Evolutionary conservation across 2,113 vertebrate species (phyloP).

Genomic region (Copsychus sechellarum): DNA sequence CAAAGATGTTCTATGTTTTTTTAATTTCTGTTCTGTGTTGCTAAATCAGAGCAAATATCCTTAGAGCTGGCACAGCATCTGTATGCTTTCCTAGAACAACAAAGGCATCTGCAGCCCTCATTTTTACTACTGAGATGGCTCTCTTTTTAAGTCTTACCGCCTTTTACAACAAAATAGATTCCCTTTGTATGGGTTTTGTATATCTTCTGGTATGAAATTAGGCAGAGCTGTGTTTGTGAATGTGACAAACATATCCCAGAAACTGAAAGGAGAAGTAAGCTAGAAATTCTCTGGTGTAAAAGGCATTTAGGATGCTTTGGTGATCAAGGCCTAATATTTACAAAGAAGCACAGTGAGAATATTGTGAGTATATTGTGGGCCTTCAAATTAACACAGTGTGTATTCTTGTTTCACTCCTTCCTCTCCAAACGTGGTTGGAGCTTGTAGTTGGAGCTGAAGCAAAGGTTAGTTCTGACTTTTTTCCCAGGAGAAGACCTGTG

Average conservation of each 20-base stretch:
- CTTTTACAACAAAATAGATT: background rate
- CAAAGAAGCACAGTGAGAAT: background rate
- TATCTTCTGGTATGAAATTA: background rate
- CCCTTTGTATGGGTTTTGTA: background rate
- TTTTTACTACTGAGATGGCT: background rate
- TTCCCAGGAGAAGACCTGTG: background rate
- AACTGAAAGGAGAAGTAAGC: background rate
- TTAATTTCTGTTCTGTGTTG: background rate
- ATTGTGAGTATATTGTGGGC: background rate
- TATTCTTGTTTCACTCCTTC: background rate
- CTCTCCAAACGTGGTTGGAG: background rate
- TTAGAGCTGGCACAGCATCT: background rate
- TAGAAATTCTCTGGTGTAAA: background rate
- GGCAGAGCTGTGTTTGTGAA: background rate
- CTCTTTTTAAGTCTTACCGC: background rate
- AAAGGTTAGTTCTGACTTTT: rapidly evolving
- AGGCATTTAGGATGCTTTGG: background rate
- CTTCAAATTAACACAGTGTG: background rate
- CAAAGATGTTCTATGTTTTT: background rate
- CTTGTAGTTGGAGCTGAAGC: background rate
- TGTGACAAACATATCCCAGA: background rate
- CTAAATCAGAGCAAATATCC: background rate
- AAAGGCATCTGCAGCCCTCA: background rate
- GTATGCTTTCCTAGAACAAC: background rate
- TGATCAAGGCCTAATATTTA: background rate